Percentiles rank a stretch among this genome's conserved stretches.
These are phyloP conservation scores for Tricholauxania praeusta DNA, from an alignment of 2,888 invertebrate species.

Conservation along the genomic window DNA sequence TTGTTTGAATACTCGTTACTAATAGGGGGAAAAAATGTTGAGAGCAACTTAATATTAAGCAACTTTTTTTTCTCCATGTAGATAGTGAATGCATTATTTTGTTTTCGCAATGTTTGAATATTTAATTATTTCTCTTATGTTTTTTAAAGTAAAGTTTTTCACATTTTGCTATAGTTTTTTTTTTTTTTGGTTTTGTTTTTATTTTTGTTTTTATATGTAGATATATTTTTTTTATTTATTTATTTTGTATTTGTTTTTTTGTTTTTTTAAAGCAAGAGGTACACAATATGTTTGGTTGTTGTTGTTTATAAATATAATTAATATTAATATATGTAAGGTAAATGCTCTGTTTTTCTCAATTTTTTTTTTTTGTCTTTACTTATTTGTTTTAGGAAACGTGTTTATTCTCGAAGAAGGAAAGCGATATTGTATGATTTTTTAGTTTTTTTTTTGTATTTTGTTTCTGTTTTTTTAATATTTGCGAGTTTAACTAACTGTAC, in stretches of 20 bases:
- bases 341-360: conserved; percentile 14
- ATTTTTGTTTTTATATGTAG: conserved; percentile 44
- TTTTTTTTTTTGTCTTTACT: conserved; percentile 14
- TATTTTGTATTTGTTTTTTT: not conserved
- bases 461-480: conserved; percentile 8
- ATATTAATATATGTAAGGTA: conserved; percentile 27
- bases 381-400: conserved; percentile 29
- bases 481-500: conserved; percentile 18
- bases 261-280: conserved; percentile 60
- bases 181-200: conserved; percentile 34
- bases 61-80: no score
- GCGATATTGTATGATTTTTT: conserved; percentile 24
- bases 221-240: conserved; percentile 12
- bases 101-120: conserved; percentile 45
- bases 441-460: no score
- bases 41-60: no score
- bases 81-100: not conserved
- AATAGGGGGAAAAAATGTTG: no score
- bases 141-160: conserved; percentile 30
- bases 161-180: conserved; percentile 39
- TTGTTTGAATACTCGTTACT: no score
- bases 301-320: conserved; percentile 29
- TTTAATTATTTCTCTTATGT: conserved; percentile 35
- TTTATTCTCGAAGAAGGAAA: conserved; percentile 31
- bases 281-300: conserved; percentile 53